Base-by-base conservation (phyloP, 1,140 invertebrate species). In the Lepidurus packardi region DNA sequence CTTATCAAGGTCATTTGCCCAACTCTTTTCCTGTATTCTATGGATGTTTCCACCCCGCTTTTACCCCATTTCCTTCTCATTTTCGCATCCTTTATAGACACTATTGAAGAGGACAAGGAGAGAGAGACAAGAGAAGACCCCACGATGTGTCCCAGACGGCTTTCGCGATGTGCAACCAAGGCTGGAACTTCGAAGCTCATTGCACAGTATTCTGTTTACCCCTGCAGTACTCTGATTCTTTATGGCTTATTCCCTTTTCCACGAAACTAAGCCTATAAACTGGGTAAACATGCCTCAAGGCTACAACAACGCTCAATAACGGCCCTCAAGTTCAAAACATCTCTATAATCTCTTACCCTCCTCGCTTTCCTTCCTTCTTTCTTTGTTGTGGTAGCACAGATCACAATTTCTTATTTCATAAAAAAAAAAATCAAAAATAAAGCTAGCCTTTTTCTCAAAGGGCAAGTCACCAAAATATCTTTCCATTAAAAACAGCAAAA, bases 211-310 rank as follows among this genome's bases (percentile, higher is more conserved):
- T 65, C 53, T 65, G 53, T 65, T 65, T 65, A 65, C 21, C 21
- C n/a, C 21, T 65, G 21, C 53, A 13, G 53, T 65, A 65, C 53
- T n/a, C 7, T 65, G 16, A n/a, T 65, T 65, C 53, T 65, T 65
- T 65, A 65, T 65, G 53, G 53, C 53, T 65, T 65, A 65, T 65
- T 65, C 53, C n/a, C 13, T 65, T 65, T 65, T 65, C 53, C 53
- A 21, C 53, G 53, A 65, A 65, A 65, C 16, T 21, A 65, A 21
- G 53, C n/a, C 53, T 65, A 65, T 65, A 65, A 65, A 65, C 3
- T 65, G 13, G 53, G n/a, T 0, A 65, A 65, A 21, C 13, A 65
- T 65, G 53, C 53, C 53, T 65, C 47, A 5, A 16, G 53, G 53
- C 53, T 65, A 65, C 53, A 13, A 65, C 16, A 9, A 9, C 21